These are phyloP conservation scores for Gymnoscelis rufifasciata DNA, from an alignment of 2,888 invertebrate species.

Conservation along the genomic window DNA sequence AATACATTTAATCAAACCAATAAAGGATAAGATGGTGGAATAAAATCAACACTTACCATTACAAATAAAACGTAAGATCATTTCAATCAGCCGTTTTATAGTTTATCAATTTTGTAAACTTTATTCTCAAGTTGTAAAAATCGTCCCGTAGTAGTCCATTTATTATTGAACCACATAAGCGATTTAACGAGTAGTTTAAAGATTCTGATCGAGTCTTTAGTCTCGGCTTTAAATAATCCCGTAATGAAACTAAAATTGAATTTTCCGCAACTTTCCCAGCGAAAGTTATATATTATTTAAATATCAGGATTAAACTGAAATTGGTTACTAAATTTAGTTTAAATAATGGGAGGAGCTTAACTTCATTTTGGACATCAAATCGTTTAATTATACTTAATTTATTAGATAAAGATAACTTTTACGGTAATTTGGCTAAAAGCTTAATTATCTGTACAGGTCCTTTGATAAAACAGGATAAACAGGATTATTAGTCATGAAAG, in stretches of 20 bases:
- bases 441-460: not conserved
- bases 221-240: not conserved
- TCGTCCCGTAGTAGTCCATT: no score
- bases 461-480: not conserved
- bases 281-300: conserved; percentile 13
- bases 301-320: conserved; percentile 14
- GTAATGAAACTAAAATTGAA: conserved; percentile 15
- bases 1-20: no score
- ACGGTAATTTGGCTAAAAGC: not conserved
- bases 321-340: conserved; percentile 13
- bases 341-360: conserved; percentile 7
- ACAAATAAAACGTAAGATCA: no score
- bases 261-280: conserved; percentile 9
- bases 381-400: conserved; percentile 12
- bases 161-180: no score
- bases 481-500: no score
- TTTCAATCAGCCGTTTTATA: no score
- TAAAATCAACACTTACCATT: no score
- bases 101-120: no score
- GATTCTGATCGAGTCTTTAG: not conserved
- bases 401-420: conserved; percentile 3
- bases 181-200: not conserved
- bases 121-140: no score
- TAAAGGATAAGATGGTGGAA: no score
- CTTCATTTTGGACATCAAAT: conserved; percentile 9